Percentiles rank a stretch among this genome's conserved stretches.
Conservation (phyloP, 2,888 invertebrate genomes). For the Camptogramma bilineatum region DNA sequence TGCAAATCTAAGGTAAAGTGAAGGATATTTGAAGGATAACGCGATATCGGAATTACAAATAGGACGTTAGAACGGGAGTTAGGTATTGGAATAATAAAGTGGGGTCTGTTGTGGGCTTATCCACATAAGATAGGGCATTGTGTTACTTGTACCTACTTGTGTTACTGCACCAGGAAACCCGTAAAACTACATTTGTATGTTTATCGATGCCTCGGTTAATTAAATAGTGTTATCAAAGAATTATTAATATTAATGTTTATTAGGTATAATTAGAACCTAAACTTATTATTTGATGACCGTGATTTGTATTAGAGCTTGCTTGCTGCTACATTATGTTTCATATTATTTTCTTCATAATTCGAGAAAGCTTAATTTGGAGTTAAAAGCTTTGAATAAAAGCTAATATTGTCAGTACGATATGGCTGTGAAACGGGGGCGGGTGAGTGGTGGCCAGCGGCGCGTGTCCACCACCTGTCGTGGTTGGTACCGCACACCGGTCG, state of each 20-base stretch:
- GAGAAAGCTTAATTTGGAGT: not conserved
- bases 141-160: not conserved
- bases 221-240: too few relatives aligned
- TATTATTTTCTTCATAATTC: not conserved
- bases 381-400: conserved; percentile 42
- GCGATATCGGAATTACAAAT: conserved; percentile 55
- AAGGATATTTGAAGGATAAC: conserved; percentile 76
- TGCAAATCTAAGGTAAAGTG: conserved; percentile 53
- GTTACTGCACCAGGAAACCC: not conserved
- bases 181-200: too few relatives aligned
- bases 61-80: conserved; percentile 45
- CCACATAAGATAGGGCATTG: conserved; percentile 12
- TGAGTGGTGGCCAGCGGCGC: conserved; percentile 64
- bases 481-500: conserved; percentile 60
- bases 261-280: too few relatives aligned
- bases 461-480: conserved; percentile 79
- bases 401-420: conserved; percentile 47
- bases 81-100: conserved; percentile 17
- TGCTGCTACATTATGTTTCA: not conserved
- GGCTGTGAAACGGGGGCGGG: conserved; percentile 50
- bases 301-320: not conserved
- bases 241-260: too few relatives aligned
- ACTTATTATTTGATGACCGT: too few relatives aligned
- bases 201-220: too few relatives aligned
- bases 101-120: conserved; percentile 16